Percentiles rank a stretch among this genome's conserved stretches.
Evolutionary conservation across 1,140 invertebrate genomes (phyloP).

Genomic region (Ceratoteleas bidentatus): DNA sequence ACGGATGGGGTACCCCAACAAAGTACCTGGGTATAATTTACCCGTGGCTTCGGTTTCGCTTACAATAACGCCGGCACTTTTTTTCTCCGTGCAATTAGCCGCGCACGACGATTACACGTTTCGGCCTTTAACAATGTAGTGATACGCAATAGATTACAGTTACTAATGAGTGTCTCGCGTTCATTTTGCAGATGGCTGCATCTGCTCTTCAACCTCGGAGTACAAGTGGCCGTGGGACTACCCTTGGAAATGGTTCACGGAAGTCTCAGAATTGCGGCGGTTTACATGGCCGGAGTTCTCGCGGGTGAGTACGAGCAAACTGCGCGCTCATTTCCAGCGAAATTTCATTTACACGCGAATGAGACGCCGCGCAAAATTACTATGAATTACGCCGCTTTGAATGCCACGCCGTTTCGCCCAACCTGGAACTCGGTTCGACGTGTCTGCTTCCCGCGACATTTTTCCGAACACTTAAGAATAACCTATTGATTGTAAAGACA

Average conservation of each 20-base stretch:
- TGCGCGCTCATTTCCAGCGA: constrained; percentile 3
- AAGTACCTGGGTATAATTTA: constrained; percentile 29
- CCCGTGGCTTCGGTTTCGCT: constrained; percentile 10
- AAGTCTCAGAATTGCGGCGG: constrained; percentile 91
- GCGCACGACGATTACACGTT: constrained; percentile 44
- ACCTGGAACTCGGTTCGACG: too few relatives aligned
- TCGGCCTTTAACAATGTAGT: constrained; percentile 58
- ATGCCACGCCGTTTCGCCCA: too few relatives aligned
- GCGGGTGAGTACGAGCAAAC: constrained; percentile 84
- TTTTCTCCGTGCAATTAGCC: constrained; percentile 50
- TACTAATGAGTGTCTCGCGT: constrained; percentile 54
- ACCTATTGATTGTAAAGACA: too few relatives aligned
- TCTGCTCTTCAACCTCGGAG: constrained; percentile 95
- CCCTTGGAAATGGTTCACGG: constrained; percentile 99
- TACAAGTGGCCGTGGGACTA: constrained; percentile 94
- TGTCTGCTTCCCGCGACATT: too few relatives aligned
- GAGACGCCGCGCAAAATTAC: too few relatives aligned
- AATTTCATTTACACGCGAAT: constrained; percentile 22
- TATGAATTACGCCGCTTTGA: too few relatives aligned
- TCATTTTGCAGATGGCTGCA: constrained; percentile 92
- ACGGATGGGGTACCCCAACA: too few relatives aligned
- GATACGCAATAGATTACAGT: constrained; percentile 56
- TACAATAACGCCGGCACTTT: constrained; percentile 27
- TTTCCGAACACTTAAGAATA: too few relatives aligned
- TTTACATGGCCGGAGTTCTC: constrained; percentile 96